Conservation (phyloP, 2,888 invertebrate species). For the Folsomia manolachei region DNA sequence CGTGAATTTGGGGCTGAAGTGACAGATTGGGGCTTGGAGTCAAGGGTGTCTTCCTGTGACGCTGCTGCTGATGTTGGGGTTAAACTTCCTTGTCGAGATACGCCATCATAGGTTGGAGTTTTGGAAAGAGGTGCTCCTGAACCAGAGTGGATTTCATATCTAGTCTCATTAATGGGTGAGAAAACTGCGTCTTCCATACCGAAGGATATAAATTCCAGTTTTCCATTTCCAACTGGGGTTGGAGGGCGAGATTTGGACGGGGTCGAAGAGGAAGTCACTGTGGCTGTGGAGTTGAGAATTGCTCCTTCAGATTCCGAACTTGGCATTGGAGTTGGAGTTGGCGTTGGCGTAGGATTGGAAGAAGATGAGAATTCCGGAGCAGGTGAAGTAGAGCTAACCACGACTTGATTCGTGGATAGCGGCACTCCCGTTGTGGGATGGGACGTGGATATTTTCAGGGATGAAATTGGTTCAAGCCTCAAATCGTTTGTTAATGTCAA, state of each 20-base stretch:
- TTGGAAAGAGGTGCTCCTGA: not conserved
- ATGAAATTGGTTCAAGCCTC: conserved; percentile 2
- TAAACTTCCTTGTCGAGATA: conserved; percentile 31
- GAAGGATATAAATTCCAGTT: conserved; percentile 70
- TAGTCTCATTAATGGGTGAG: conserved; percentile 33
- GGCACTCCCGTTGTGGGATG: not conserved
- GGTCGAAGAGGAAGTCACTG: conserved; percentile 38
- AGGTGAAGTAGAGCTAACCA: not conserved
- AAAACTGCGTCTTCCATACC: conserved; percentile 76
- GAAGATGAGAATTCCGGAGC: not conserved
- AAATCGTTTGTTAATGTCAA: not conserved
- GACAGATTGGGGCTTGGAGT: not conserved
- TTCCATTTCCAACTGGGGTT: conserved; percentile 44
- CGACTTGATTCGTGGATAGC: too few relatives aligned
- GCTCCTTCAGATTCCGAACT: conserved; percentile 41
- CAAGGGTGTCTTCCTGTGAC: conserved; percentile 12
- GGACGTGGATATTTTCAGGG: too few relatives aligned
- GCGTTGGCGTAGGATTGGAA: conserved; percentile 31
- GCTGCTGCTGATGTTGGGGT: conserved; percentile 33
- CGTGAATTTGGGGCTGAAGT: not conserved
- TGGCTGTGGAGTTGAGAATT: conserved; percentile 1
- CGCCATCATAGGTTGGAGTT: conserved; percentile 15
- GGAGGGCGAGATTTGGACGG: conserved; percentile 34
- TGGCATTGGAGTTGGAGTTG: conserved; percentile 34
- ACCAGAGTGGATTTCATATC: conserved; percentile 21